Base-by-base conservation (phyloP, 2,113 vertebrate species). In the Pionites leucogaster region DNA sequence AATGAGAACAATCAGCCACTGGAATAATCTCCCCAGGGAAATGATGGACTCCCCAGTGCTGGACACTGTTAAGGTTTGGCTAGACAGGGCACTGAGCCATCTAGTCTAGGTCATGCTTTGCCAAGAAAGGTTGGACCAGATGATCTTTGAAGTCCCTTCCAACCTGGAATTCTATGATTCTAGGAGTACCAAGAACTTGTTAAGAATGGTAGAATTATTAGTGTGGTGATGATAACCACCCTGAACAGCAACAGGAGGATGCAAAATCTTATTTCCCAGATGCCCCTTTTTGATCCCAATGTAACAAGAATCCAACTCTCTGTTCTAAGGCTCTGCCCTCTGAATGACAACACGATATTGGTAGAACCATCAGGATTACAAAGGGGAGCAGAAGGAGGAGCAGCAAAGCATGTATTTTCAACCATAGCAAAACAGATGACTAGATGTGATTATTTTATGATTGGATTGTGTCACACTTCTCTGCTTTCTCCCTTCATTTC, bases 321-420 rank as follows among this genome's bases (percentile, higher is more conserved):
- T 35, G 31, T 27, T 67, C 42, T 11, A 28, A 44, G 50, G 27
- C 41, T 60, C 39, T 41, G 74, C 17, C 70, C 76, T 29, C 53
- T 6, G 50, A 55, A 33, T 0, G 1, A 53, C 0, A 6, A 25
- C 11, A 24, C 0, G 6, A 20, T 0, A 1, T 3, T 20, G 68
- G 31, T 5, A 39, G 41, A 78, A 64, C 53, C 60, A 39, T 27
- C 29, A 2, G 14, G 7, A 33, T 9, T 20, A 31, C 23, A 31
- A 52, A 22, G 3, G 55, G 59, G 33, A 44, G 27, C 27, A 50
- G 53, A 3, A 91, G n/a, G 39, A 71, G 67, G 16, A 67, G 68
- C 6, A 39, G 46, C 29, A 81, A 44, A 65, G 31, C 3, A 35
- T 1, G 11, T 5, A 55, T 37, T 69, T 74, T 44, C 33, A 63